These are phyloP conservation scores for Diachasma alloeum DNA, from an alignment of 1,140 invertebrate genomes.

Conservation along the genomic window DNA sequence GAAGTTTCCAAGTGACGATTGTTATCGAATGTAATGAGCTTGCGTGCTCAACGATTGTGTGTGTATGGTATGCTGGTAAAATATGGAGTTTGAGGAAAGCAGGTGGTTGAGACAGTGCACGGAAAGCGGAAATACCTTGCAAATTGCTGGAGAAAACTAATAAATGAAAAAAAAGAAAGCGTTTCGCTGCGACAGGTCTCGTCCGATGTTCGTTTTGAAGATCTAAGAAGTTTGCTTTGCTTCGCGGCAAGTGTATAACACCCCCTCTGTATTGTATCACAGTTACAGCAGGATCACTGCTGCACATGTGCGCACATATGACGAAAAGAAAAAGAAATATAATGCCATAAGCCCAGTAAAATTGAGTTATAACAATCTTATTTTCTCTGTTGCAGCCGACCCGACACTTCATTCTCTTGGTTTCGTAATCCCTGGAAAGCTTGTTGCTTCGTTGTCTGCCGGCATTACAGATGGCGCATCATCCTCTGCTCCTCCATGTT, in stretches of 20 bases:
- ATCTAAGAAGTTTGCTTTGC: too few species aligned
- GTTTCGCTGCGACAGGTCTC: not conserved
- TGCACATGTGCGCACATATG: not conserved
- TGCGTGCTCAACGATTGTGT: not conserved
- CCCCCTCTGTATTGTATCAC: too few species aligned
- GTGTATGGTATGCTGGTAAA: not conserved
- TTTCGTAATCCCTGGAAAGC: slow-evolving; percentile 70
- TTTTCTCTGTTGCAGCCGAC: slow-evolving; percentile 64
- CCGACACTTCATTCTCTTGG: slow-evolving; percentile 71
- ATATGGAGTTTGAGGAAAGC: not conserved
- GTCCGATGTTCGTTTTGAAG: too few species aligned
- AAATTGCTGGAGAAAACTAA: not conserved
- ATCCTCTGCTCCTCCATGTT: slow-evolving; percentile 52
- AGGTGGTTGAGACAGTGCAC: not conserved
- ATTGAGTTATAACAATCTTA: slow-evolving; percentile 29
- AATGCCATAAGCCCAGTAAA: not conserved
- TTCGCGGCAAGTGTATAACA: too few species aligned
- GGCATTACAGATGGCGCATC: slow-evolving; percentile 65
- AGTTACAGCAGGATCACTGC: not conserved
- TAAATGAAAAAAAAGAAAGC: not conserved
- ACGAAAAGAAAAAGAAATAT: not conserved
- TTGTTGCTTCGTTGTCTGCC: slow-evolving; percentile 65
- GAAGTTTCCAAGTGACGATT: not conserved
- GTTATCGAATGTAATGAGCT: not conserved
- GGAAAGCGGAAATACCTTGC: not conserved